Percentiles rank a stretch among this genome's conserved stretches.
Conservation (phyloP, 1,140 invertebrate species). For the Holcopasites calliopsidis region DNA sequence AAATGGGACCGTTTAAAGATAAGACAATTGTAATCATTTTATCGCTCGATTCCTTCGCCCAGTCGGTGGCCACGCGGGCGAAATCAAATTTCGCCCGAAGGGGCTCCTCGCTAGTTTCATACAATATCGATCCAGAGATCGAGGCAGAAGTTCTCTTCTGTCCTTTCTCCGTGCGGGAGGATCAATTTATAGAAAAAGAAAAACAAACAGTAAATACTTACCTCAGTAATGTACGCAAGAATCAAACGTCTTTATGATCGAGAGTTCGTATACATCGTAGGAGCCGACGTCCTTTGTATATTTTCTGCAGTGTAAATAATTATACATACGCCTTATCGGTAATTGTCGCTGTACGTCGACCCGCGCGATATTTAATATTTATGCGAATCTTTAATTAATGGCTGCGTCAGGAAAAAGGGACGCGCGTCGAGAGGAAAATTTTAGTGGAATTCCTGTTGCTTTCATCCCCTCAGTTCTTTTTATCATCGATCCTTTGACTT, state of each 20-base stretch:
- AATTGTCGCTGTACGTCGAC: constrained; percentile 57
- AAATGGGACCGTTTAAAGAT: constrained; percentile 62
- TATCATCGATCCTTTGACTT: too few relatives aligned
- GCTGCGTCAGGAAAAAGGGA: constrained; percentile 28
- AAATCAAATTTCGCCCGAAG: constrained; percentile 17
- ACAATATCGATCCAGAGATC: constrained; percentile 25
- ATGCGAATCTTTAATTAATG: constrained; percentile 31
- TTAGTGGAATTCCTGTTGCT: neutral
- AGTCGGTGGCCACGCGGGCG: neutral
- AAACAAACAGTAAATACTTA: constrained; percentile 61
- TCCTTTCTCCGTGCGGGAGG: constrained; percentile 2
- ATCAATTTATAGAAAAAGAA: constrained; percentile 19
- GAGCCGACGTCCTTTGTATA: constrained; percentile 66
- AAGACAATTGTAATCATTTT: constrained; percentile 59
- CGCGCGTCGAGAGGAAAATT: neutral
- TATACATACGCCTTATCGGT: constrained; percentile 64
- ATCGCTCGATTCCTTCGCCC: constrained; percentile 36
- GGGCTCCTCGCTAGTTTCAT: constrained; percentile 31
- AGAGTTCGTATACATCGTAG: constrained; percentile 61
- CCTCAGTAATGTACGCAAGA: constrained; percentile 63
- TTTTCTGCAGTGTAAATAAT: constrained; percentile 68
- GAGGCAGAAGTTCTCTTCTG: neutral
- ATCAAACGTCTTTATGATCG: constrained; percentile 66
- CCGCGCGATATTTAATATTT: constrained; percentile 58
- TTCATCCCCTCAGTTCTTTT: neutral